Evolutionary conservation across 1,140 invertebrate genomes (phyloP), one percentile per base, ranked within the genome.

Genomic region (Saxidomus purpurata): DNA sequence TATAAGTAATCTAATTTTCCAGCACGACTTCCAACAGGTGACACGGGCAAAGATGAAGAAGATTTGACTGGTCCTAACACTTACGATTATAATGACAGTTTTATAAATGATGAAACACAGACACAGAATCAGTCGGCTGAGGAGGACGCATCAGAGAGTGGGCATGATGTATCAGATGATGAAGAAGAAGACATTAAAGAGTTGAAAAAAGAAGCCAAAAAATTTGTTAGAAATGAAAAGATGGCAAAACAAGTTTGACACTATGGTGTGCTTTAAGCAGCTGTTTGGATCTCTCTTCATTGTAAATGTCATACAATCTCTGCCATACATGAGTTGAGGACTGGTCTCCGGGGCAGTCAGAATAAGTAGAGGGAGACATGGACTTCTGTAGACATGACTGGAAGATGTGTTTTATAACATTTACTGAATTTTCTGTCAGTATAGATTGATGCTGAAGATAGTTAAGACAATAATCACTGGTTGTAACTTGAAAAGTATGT

Each of bases 61-160:
- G 93, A 92, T 76, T 91, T 91, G 31, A 86, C 82, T 52, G 71
- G 80, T 52, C 91, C 89, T 19, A 92, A 93, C 67, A 93, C 91
- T 8, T 93, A 94, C 67, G 91, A 94, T 83, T 90, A 91, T 61
- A 93, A 91, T 85, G 93, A 93, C 86, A 91, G 88, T 81, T 93
- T 93, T 89, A 92, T 93, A 34, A 90, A 93, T 82, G 92, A 94
- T 47, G 74, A 79, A 67, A 55, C 55, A 63, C 67, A 87, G 38
- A 43, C 43, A 43, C 36, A 80, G 22, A 40, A 69, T 1, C 19
- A 80, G 59, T 79, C 76, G 22, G 83, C 40, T 15, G 76, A 80
- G 22, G 89, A 91, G 40, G 71, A 82, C 36, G 79, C 69, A 17
- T 67, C 43, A 0, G 91, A 88, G n/a, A 71, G 76, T 1, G 90